Evolutionary conservation across 2,113 vertebrate species (phyloP).

Genomic region (Corynorhinus townsendii): DNA sequence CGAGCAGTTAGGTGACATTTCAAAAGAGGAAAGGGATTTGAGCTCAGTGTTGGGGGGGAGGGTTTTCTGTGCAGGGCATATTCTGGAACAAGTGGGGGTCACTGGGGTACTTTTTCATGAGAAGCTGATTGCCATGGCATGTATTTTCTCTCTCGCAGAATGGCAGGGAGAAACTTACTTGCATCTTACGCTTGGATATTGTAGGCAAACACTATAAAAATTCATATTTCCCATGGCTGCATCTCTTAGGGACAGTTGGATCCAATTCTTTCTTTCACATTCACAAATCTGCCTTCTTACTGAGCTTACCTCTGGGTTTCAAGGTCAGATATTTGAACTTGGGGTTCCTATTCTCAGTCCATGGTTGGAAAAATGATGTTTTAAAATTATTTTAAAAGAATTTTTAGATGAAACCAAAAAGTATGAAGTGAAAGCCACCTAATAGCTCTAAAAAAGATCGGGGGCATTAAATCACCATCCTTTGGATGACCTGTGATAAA

Average conservation of each 20-base stretch:
- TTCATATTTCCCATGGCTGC: not conserved
- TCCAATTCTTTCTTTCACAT: not conserved
- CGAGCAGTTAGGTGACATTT: not conserved
- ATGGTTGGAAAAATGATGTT: not conserved
- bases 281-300: not conserved
- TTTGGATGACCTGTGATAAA: conserved; percentile 52
- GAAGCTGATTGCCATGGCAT: not conserved
- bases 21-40: not conserved
- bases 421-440: not conserved
- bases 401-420: conserved; percentile 8
- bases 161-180: not conserved
- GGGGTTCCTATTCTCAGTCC: not conserved
- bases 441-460: not conserved
- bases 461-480: conserved; percentile 24
- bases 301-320: not conserved
- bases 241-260: not conserved
- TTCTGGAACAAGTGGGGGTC: not conserved
- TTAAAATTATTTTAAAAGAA: conserved; percentile 16
- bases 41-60: not conserved
- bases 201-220: not conserved
- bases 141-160: not conserved
- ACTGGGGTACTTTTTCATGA: not conserved
- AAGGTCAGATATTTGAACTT: not conserved
- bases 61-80: not conserved
- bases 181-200: not conserved